Evolutionary conservation across 2,888 invertebrate genomes (phyloP).

Genomic region (Orchestes rusci): DNA sequence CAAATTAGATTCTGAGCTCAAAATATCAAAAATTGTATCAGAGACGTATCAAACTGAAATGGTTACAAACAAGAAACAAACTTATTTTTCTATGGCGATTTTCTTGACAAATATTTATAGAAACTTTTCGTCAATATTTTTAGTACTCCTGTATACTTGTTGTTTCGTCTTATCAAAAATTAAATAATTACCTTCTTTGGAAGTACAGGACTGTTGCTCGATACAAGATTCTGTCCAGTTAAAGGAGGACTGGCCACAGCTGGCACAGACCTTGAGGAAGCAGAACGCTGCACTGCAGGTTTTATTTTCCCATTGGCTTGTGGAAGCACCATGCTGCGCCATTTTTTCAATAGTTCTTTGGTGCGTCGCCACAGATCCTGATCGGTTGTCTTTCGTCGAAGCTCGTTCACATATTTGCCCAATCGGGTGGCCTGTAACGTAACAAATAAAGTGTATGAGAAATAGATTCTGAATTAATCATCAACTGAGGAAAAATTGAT

Average conservation of each 20-base stretch:
- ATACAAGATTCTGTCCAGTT: constrained; percentile 3
- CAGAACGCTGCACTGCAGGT: constrained; percentile 27
- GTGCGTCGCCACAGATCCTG: constrained; percentile 81
- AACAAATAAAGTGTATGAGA: neutral
- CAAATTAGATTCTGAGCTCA: no score
- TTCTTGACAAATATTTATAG: no score
- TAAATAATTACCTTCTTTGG: constrained; percentile 9
- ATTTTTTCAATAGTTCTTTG: constrained; percentile 85
- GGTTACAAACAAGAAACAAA: no score
- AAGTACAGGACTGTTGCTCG: constrained; percentile 11
- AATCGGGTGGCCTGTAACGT: constrained; percentile 76
- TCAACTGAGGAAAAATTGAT: neutral
- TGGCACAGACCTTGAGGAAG: neutral
- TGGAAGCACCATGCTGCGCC: constrained; percentile 77
- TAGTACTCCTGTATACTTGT: no score
- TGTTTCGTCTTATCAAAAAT: neutral
- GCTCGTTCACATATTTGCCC: constrained; percentile 87
- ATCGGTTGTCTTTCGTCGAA: constrained; percentile 78
- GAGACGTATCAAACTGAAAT: no score
- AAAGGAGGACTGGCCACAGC: constrained; percentile 20
- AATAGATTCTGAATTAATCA: no score
- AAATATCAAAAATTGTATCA: no score
- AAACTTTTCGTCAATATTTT: no score
- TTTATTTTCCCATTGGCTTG: constrained; percentile 41
- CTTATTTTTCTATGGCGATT: no score